phyloP scores from a whole-genome alignment of 2,113 vertebrate genomes.

The Nicator chloris region DNA sequence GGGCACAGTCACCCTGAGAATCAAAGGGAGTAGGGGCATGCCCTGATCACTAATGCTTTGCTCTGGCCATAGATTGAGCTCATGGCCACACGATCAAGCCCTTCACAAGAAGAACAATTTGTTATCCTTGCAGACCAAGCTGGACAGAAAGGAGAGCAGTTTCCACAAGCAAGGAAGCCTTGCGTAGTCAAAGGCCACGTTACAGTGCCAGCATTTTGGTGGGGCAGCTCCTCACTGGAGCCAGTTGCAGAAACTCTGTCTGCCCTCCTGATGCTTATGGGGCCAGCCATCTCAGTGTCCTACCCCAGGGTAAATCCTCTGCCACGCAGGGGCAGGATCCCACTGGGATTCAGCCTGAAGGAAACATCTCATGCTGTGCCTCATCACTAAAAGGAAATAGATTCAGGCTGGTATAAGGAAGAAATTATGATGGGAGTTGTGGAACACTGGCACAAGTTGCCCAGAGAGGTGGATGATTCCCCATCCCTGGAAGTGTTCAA shows the following conservation, averaged over 20 bases:
- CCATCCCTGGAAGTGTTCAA: neutral
- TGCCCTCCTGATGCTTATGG: neutral
- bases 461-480: neutral
- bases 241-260: neutral
- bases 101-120: neutral
- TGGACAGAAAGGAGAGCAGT: neutral
- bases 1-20: neutral
- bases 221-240: neutral
- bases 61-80: neutral
- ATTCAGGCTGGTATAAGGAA: neutral
- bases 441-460: neutral
- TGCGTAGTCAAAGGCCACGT: fast-evolving
- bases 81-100: fast-evolving
- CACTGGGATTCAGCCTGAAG: neutral
- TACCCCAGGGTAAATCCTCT: neutral
- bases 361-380: neutral
- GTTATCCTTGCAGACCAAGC: neutral
- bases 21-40: neutral
- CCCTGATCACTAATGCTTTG: neutral
- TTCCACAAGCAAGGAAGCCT: neutral
- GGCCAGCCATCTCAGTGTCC: fast-evolving
- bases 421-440: neutral
- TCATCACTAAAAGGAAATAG: neutral
- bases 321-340: neutral
- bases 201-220: neutral